Base-by-base conservation (phyloP, 2,888 invertebrate species). In the Troides aeacus region DNA sequence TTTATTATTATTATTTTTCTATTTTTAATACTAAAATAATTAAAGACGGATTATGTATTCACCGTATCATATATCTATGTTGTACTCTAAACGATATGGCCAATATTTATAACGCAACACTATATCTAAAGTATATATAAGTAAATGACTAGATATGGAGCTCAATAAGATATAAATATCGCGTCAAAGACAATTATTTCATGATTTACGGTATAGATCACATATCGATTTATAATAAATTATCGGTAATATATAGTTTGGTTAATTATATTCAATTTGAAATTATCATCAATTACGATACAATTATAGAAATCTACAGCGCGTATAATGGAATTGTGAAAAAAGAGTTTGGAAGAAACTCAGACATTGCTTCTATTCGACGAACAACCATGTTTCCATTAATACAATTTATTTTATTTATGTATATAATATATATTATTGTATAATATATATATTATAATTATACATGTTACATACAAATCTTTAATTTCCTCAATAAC, bases 61-160 rank as follows among this genome's bases (percentile, higher is more conserved):
- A 18, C 17, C 36, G 23, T 36, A 24, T 58, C 5, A 23, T 58
- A 58, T 58, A 58, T 23, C 53, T 36, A 60, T 60, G 12, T 36
- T 36, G 60, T 60, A 60, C 60, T 36, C 23, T 30, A 30, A 60
- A 60, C 30, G 60, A 60, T 60, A 60, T 60, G 60, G 5, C 18
- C 36, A 60, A 30, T 36, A 60, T 60, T 60, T 24, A 36, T 60
- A 60, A 36, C 60, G 60, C 60, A 24, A 60, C 15, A 21, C 21
- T 21, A 23, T 58, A 58, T 15, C 58, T 58, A 24, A 23, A 58
- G 15, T 23, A 23, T 58, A 23, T 58, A 6, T 53, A 53, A n/a
- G 8, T 18, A 53, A 53, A 18, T 53, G 53, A 53, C 53, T 53
- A 53, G 53, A 53, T n/a, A 53, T 53, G 53, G 53, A 53, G 53